These are phyloP conservation scores for Bos taurus DNA, from an alignment of 2,113 vertebrate species.

Conservation along the genomic window DNA sequence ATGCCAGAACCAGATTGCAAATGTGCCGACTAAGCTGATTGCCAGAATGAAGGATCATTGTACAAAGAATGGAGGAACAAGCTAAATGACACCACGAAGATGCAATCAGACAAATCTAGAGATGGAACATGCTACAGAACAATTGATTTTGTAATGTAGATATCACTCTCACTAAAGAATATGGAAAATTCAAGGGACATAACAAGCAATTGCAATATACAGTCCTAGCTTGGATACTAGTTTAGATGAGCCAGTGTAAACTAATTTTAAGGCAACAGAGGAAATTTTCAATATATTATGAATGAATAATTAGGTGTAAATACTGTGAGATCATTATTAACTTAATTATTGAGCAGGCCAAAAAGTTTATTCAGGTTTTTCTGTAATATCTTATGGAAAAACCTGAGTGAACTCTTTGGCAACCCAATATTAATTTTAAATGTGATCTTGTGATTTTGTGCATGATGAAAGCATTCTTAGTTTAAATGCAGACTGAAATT, in stretches of 20 bases:
- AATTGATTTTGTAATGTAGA: not conserved
- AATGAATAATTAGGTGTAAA: not conserved
- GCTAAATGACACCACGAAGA: not conserved
- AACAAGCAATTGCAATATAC: not conserved
- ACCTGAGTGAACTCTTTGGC: not conserved
- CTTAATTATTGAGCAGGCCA: not conserved
- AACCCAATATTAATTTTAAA: not conserved
- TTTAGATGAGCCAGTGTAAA: not conserved
- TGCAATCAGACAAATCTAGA: not conserved
- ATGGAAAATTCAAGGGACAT: not conserved
- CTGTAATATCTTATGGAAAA: not conserved
- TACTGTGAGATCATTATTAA: not conserved
- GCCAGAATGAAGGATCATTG: not conserved
- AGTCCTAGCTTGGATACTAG: not conserved
- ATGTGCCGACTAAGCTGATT: not conserved
- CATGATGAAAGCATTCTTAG: not conserved
- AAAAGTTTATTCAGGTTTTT: not conserved
- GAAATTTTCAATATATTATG: not conserved
- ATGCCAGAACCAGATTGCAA: not conserved
- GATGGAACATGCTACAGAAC: not conserved
- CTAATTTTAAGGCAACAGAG: not conserved
- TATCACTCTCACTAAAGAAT: not conserved
- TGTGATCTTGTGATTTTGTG: not conserved
- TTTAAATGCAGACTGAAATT: not conserved
- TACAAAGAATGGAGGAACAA: not conserved